Percentiles rank a stretch among this genome's conserved stretches.
phyloP scores from a whole-genome alignment of 2,113 vertebrate species.

The Coturnix japonica region DNA sequence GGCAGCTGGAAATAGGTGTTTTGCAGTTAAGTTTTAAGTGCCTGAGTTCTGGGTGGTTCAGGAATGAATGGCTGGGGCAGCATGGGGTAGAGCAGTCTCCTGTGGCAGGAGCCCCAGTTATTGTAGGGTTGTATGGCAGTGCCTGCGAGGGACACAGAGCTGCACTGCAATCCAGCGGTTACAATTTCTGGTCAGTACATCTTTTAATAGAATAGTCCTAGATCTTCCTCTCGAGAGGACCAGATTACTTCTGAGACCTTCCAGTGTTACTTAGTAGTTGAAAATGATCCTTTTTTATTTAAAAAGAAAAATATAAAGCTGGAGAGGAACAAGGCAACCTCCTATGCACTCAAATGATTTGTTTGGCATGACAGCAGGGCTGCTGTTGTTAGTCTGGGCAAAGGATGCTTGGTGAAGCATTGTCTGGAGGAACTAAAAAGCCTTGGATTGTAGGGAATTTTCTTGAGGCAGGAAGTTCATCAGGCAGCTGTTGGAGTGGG shows the following conservation, averaged over 20 bases:
- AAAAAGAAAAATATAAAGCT: neutral
- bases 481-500: neutral
- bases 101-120: neutral
- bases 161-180: neutral
- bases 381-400: neutral
- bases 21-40: neutral
- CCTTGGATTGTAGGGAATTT: neutral
- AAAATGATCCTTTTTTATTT: neutral
- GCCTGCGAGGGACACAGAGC: neutral
- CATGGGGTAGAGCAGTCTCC: neutral
- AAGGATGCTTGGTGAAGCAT: neutral
- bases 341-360: neutral
- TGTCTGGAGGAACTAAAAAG: neutral
- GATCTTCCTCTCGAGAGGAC: neutral
- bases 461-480: neutral
- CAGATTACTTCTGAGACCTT: neutral
- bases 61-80: neutral
- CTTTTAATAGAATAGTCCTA: neutral
- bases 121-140: neutral
- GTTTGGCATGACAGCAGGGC: neutral
- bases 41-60: neutral
- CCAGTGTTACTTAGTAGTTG: rapidly evolving
- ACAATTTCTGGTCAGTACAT: neutral
- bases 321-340: neutral
- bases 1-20: neutral